These are phyloP conservation scores for Rhagoletis pomonella DNA, from an alignment of 1,140 invertebrate species.

Conservation along the genomic window DNA sequence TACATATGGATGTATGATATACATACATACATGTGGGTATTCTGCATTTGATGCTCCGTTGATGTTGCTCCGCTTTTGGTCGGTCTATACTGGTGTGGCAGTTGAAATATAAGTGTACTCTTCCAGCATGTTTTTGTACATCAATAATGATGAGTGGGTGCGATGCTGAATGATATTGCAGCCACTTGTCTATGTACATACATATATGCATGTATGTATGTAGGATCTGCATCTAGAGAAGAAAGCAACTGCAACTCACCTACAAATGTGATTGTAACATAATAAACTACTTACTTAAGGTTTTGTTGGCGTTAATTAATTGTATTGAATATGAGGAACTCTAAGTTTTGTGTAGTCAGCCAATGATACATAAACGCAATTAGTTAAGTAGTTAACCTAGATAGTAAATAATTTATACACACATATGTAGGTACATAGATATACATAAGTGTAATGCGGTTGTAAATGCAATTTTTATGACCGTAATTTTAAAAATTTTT, in stretches of 20 bases:
- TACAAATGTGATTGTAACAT: background rate
- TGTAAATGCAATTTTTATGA: too few relatives aligned
- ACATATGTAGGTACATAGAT: too few relatives aligned
- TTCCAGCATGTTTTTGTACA: background rate
- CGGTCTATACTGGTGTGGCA: background rate
- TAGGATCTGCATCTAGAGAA: too few relatives aligned
- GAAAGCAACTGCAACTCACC: constrained; percentile 9
- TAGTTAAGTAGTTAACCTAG: background rate
- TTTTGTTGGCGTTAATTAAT: constrained; percentile 35
- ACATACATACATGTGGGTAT: too few relatives aligned
- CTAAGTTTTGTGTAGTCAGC: background rate
- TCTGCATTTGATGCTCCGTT: constrained; percentile 22
- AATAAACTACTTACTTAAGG: constrained; percentile 47
- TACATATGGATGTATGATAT: too few relatives aligned
- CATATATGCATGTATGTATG: too few relatives aligned
- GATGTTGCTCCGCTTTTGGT: constrained; percentile 29
- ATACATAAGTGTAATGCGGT: too few relatives aligned
- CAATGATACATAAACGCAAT: background rate
- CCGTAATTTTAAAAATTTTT: too few relatives aligned
- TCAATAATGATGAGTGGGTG: constrained; percentile 26
- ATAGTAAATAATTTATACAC: too few relatives aligned
- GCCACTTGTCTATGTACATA: background rate
- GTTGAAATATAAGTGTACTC: too few relatives aligned
- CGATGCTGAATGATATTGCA: background rate
- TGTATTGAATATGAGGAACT: background rate